Conservation (phyloP, 2,797 vertebrate genomes). For the Semotilus atromaculatus region DNA sequence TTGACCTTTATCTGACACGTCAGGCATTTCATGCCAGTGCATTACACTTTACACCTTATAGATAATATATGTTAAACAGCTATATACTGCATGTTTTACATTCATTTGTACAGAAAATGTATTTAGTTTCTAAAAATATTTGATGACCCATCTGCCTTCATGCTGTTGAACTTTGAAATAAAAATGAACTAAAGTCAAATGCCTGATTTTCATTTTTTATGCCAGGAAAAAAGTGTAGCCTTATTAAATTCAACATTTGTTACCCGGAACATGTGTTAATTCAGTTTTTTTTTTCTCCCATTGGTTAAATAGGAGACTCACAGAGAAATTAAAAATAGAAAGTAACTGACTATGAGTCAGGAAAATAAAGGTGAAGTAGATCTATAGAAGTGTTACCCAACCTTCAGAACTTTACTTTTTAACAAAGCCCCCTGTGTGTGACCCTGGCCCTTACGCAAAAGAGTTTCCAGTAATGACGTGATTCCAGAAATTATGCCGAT, state of each 20-base stretch:
- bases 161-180: conserved; percentile 17
- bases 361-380: conserved; percentile 9
- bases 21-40: conserved; percentile 1
- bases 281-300: not conserved
- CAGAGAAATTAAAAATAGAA: not conserved
- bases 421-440: conserved; percentile 64
- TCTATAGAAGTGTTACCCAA: conserved; percentile 27
- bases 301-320: not conserved
- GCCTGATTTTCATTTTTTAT: not conserved
- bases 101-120: not conserved
- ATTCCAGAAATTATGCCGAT: not conserved
- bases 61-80: not conserved
- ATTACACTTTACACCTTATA: conserved; percentile 17
- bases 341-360: not conserved
- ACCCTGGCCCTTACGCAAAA: conserved; percentile 19
- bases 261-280: not conserved
- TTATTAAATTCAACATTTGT: not conserved
- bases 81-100: not conserved
- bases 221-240: conserved; percentile 41
- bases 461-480: conserved; percentile 29
- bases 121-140: not conserved
- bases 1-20: conserved; percentile 29
- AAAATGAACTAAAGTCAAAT: not conserved
- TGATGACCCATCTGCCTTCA: not conserved
- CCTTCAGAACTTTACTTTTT: conserved; percentile 12